Percentiles rank a stretch among this genome's conserved stretches.
These are phyloP conservation scores for Heliconius melpomene DNA, from an alignment of 1,140 invertebrate species.

Conservation along the genomic window DNA sequence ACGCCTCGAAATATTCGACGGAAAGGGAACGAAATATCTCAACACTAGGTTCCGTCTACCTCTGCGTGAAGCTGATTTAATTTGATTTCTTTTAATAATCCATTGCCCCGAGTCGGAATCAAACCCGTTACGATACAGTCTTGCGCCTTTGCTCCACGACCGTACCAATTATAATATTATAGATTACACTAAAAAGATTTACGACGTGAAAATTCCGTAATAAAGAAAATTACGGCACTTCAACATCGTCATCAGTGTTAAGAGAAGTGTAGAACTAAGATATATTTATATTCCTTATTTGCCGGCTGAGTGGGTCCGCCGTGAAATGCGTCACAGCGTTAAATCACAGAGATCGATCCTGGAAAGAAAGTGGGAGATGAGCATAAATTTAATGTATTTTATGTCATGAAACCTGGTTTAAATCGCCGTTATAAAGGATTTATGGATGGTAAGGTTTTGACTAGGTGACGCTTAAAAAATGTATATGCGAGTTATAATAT, in stretches of 20 bases:
- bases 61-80: too few relatives aligned
- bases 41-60: too few relatives aligned
- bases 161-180: background rate
- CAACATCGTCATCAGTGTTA: slow-evolving; percentile 26
- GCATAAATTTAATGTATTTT: slow-evolving; percentile 26
- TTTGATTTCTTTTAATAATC: too few relatives aligned
- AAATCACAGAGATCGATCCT: slow-evolving; percentile 29
- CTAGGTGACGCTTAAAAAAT: background rate
- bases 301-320: slow-evolving; percentile 19
- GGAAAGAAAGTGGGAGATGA: slow-evolving; percentile 15
- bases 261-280: slow-evolving; percentile 26
- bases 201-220: slow-evolving; percentile 6
- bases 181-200: background rate
- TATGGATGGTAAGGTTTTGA: background rate
- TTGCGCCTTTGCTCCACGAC: too few relatives aligned
- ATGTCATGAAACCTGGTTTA: slow-evolving; percentile 2
- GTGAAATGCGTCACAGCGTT: slow-evolving; percentile 29
- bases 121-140: too few relatives aligned
- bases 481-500: too few relatives aligned
- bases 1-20: too few relatives aligned
- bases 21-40: too few relatives aligned
- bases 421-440: background rate
- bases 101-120: too few relatives aligned
- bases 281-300: slow-evolving; percentile 33
- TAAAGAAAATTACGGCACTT: background rate